Evolutionary conservation across 2,113 vertebrate genomes (phyloP).

Genomic region (Vimba vimba): DNA sequence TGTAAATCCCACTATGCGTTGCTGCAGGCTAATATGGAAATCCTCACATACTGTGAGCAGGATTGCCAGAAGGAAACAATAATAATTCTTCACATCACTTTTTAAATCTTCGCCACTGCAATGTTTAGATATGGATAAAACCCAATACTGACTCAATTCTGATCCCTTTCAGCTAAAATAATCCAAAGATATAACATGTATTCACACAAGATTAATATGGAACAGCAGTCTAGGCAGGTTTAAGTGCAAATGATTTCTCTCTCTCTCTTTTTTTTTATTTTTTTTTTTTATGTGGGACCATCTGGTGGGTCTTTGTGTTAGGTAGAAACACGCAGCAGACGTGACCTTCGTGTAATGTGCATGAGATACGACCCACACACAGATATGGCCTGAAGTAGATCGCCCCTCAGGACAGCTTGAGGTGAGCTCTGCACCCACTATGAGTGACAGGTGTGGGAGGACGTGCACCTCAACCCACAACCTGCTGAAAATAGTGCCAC

Average conservation of each 20-base stretch:
- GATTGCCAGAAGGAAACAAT: conserved; percentile 6
- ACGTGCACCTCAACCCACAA: background rate
- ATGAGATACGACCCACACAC: conserved; percentile 23
- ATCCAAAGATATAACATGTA: conserved; percentile 8
- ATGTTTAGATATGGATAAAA: conserved; percentile 35
- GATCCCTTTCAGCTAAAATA: conserved; percentile 8
- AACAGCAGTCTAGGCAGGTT: background rate
- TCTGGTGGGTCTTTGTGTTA: conserved; percentile 57
- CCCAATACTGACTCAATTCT: background rate
- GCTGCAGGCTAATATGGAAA: conserved; percentile 27
- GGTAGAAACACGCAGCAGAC: conserved; percentile 49
- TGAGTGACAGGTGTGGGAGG: conserved; percentile 45
- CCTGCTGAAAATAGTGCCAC: conserved; percentile 20
- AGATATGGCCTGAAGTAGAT: conserved; percentile 60
- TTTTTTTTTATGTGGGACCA: conserved; percentile 36
- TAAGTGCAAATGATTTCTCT: conserved; percentile 23
- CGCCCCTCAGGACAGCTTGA: conserved; percentile 57
- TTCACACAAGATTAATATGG: conserved; percentile 47
- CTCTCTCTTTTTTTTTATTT: background rate
- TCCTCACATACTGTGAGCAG: conserved; percentile 5
- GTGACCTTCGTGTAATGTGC: conserved; percentile 60
- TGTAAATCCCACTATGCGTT: conserved; percentile 12
- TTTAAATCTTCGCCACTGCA: conserved; percentile 17
- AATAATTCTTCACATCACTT: conserved; percentile 13
- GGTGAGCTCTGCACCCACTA: conserved; percentile 61